Evolutionary conservation across 2,888 invertebrate genomes (phyloP), one percentile per base, ranked within the genome.

Genomic region (Himalopsyche tibetana): DNA sequence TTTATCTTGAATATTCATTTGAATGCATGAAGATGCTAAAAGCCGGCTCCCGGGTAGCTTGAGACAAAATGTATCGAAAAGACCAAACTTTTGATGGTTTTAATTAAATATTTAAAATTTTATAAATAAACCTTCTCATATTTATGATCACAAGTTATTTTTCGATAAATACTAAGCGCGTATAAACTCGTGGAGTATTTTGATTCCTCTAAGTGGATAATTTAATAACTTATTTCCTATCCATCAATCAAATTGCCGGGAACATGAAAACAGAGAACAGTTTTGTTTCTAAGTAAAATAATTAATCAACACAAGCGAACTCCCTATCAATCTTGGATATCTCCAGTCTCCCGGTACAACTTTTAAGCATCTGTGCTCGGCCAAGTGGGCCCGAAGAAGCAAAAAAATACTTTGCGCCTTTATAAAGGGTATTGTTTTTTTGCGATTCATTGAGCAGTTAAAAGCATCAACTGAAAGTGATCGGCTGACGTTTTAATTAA

Each of bases 231-330:
- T 80, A 42, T 80, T 80, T 80, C 80, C 42, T 80, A 40, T 42
- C 80, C 80, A 80, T 80, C 80, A 80, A 80, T 80, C 80, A 80
- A 80, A n/a, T 80, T 19, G 40, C 80, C 80, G 19, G 42, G 40
- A 80, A 42, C 80, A 36, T 36, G 42, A 42, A 80, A 40, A 42
- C 80, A 40, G 80, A 80, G 80, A 40, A 80, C 80, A 38, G 80
- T 80, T 80, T 80, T 80, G 80, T 80, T 80, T 80, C 80, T 42
- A 80, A 80, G 80, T 80, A 80, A 80, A 80, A 80, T 80, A 80
- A 80, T 80, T 80, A 80, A 80, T 80, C 80, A 80, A 80, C 80
- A 80, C 80, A 80, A 80, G 80, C 42, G 40, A 40, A 80, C 42
- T 38, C 80, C 40, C 42, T 80, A 80, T 80, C 80, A 80, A 80